phyloP scores from a whole-genome alignment of 1,140 invertebrate species.

The Megathymus violae region DNA sequence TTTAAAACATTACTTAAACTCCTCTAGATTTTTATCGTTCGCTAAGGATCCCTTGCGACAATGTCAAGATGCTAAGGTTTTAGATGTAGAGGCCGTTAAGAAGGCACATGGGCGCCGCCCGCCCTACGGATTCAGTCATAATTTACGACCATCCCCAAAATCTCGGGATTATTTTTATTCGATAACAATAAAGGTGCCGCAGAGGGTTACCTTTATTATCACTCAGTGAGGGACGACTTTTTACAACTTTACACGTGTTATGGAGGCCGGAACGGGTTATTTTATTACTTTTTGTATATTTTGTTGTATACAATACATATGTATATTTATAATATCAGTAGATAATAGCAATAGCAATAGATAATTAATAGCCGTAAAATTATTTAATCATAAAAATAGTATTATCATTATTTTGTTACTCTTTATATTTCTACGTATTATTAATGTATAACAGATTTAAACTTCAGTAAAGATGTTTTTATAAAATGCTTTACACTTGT shows the following conservation, averaged over 20 bases:
- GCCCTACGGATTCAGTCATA: slow-evolving; percentile 67
- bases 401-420: no score
- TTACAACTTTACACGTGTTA: slow-evolving; percentile 75
- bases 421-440: no score
- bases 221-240: slow-evolving; percentile 66
- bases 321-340: neutral
- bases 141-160: slow-evolving; percentile 82
- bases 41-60: slow-evolving; percentile 15
- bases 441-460: no score
- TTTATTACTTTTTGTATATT: slow-evolving; percentile 18
- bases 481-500: no score
- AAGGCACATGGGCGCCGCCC: slow-evolving; percentile 33
- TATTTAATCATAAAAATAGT: no score
- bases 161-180: slow-evolving; percentile 82
- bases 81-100: slow-evolving; percentile 38
- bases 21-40: slow-evolving; percentile 11
- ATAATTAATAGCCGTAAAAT: no score
- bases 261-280: slow-evolving; percentile 23
- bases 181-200: slow-evolving; percentile 81
- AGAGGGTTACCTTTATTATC: slow-evolving; percentile 82
- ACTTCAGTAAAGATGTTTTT: no score
- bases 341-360: no score
- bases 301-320: slow-evolving; percentile 3
- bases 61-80: slow-evolving; percentile 36
- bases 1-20: neutral